Evolutionary conservation across 2,888 invertebrate genomes (phyloP).

Genomic region (Acrobasis repandana): DNA sequence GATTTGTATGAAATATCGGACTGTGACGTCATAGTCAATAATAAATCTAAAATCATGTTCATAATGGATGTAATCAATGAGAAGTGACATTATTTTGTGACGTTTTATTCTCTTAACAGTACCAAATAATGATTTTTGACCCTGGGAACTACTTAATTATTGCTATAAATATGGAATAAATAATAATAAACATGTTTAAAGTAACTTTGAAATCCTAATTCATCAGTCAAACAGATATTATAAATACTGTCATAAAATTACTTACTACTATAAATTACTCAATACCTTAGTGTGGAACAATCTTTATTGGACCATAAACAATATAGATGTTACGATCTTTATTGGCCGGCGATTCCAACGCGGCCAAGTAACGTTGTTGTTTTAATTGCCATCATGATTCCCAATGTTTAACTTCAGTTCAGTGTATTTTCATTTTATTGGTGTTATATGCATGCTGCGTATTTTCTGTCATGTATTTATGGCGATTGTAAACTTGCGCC

Average conservation of each 20-base stretch:
- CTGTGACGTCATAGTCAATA: too few relatives aligned
- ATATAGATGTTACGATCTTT: constrained; percentile 34
- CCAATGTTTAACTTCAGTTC: constrained; percentile 25
- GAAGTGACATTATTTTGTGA: too few relatives aligned
- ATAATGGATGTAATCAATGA: too few relatives aligned
- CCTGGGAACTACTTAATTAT: too few relatives aligned
- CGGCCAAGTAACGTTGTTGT: constrained; percentile 28
- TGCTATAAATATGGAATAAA: too few relatives aligned
- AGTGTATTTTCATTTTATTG: constrained; percentile 25
- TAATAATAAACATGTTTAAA: not conserved
- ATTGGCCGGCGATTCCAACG: constrained; percentile 27
- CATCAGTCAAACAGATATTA: not conserved
- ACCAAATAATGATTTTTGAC: too few relatives aligned
- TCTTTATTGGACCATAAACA: constrained; percentile 20
- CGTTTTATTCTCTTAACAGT: too few relatives aligned
- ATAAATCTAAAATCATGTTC: too few relatives aligned
- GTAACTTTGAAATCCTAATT: not conserved
- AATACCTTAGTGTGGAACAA: not conserved
- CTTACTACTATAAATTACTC: not conserved
- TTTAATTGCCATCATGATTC: constrained; percentile 31
- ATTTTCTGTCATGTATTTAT: constrained; percentile 19
- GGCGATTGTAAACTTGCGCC: constrained; percentile 13
- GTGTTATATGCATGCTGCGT: constrained; percentile 11
- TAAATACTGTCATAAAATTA: not conserved
- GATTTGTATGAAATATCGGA: too few relatives aligned